These are phyloP conservation scores for Asarcornis scutulata DNA, from an alignment of 2,113 vertebrate genomes.

Conservation along the genomic window DNA sequence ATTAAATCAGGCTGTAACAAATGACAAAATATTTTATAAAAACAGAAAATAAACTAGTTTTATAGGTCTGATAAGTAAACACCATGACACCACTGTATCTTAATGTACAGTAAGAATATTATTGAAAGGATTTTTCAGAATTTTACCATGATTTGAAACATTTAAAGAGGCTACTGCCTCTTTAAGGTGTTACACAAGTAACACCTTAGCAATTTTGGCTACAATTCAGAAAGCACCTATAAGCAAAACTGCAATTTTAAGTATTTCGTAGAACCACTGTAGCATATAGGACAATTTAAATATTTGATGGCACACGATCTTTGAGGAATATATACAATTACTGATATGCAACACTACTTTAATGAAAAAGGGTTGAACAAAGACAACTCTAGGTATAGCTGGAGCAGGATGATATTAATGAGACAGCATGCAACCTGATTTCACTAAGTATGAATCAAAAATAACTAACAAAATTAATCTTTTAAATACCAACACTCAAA, in stretches of 20 bases:
- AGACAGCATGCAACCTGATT: background rate
- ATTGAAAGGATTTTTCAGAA: background rate
- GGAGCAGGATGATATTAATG: background rate
- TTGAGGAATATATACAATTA: background rate
- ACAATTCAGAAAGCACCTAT: background rate
- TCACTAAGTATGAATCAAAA: background rate
- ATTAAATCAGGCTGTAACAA: background rate
- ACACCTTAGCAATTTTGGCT: background rate
- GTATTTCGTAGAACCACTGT: background rate
- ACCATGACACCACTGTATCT: background rate
- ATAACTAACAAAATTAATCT: background rate
- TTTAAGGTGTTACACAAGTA: background rate
- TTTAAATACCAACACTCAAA: background rate
- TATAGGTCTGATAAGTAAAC: background rate
- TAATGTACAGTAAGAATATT: background rate
- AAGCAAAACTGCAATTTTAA: background rate
- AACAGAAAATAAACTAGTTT: background rate
- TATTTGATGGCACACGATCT: background rate
- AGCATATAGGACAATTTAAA: background rate
- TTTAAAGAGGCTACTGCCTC: background rate
- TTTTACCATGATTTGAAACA: background rate
- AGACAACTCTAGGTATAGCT: background rate
- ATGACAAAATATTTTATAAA: background rate
- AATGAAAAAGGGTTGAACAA: background rate
- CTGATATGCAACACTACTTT: background rate